Evolutionary conservation across 1,140 invertebrate species (phyloP).

Genomic region (Pectinophora gossypiella): DNA sequence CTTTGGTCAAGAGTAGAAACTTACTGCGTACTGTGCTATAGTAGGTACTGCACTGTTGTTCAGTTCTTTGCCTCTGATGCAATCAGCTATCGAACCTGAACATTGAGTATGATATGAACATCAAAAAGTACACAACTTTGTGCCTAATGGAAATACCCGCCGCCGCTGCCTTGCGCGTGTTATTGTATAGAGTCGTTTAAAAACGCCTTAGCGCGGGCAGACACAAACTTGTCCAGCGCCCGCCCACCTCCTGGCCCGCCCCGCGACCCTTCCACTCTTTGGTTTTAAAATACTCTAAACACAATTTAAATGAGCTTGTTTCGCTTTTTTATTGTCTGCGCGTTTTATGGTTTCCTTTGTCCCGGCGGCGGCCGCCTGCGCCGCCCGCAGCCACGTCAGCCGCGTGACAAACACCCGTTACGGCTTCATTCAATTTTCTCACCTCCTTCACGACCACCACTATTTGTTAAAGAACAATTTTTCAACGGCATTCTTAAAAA

Average conservation of each 20-base stretch:
- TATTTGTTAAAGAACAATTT: background rate
- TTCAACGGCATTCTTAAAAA: background rate
- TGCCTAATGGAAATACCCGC: too few relatives aligned
- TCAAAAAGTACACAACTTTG: too few relatives aligned
- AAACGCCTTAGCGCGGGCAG: constrained; percentile 22
- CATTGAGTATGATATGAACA: too few relatives aligned
- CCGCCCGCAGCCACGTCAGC: background rate
- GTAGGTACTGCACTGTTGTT: too few relatives aligned
- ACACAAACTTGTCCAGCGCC: constrained; percentile 20
- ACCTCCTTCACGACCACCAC: background rate
- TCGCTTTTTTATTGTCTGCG: background rate
- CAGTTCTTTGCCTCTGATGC: too few relatives aligned
- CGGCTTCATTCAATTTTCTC: background rate
- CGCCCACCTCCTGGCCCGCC: background rate
- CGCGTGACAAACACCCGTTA: background rate
- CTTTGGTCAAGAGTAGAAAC: too few relatives aligned
- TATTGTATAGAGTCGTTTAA: constrained; percentile 28
- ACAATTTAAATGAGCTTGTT: background rate
- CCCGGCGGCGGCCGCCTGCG: too few relatives aligned
- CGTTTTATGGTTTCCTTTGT: background rate
- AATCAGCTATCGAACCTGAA: too few relatives aligned
- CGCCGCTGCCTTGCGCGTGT: too few relatives aligned
- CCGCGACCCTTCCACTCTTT: constrained; percentile 9
- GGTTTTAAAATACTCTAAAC: constrained; percentile 15
- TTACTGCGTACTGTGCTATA: too few relatives aligned